Evolutionary conservation across 2,888 invertebrate species (phyloP), one percentile per base, ranked within the genome.

Genomic region (Drosophila subsilvestris): DNA sequence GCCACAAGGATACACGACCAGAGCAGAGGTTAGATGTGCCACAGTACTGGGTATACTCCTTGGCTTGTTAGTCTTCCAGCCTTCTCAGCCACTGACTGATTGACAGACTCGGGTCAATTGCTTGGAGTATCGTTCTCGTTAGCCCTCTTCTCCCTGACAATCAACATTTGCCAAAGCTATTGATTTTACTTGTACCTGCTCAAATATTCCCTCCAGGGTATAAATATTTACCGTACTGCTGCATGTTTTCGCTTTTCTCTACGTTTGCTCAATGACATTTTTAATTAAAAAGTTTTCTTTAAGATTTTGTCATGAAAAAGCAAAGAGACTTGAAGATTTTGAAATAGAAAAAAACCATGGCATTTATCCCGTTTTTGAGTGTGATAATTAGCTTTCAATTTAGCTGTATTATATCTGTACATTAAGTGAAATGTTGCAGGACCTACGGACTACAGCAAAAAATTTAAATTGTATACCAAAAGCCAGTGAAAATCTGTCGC

Each of bases 271-370:
- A 47, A 44, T 57, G 54, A 61, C 65, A 66, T 57, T 74, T 48
- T 76, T 79, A 79, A 79, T 79, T 78, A 79, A 78, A 79, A 78
- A 79, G 63, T 22, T 79, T 76, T 66, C 14, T 1, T 29, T 17
- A 25, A 3, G 27, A 12, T 12, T 29, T 27, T 6, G 1, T 3
- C 25, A 43, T 12, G 14, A 32, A 32, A 32, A 32, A 5, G 32
- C 12, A 32, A 14, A 14, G 12, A 14, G 12, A 12, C 4, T 12
- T 5, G 32, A 14, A 12, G 5, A 32, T 32, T 32, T 2, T 12
- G 12, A 4, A 0, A 12, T 5, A 14, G 10, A 0, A 32, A 0
- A 32, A 32, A 14, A 12, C 0, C 5, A 5, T 4, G 12, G 12
- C 1, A 32, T 12, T 32, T 32, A 32, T 4, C 10, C 32, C 1